phyloP scores from a whole-genome alignment of 2,113 vertebrate species.

The Machaerirhynchus nigripectus region DNA sequence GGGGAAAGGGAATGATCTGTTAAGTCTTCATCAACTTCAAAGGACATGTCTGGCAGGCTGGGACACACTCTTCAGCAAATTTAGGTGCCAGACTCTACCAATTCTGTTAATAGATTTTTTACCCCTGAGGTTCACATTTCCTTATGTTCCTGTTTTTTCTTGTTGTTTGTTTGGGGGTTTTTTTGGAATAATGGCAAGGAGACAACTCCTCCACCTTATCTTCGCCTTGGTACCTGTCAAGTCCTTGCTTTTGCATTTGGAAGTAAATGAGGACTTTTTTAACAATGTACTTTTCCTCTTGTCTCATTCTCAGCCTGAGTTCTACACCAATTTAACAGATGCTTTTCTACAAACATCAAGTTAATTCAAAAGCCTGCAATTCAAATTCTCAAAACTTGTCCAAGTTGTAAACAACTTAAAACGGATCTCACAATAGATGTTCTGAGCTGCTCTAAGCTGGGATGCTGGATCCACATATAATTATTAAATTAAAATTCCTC shows the following conservation, averaged over 20 bases:
- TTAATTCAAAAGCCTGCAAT: background rate
- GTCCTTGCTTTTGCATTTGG: background rate
- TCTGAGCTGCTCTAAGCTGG: background rate
- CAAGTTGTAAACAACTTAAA: background rate
- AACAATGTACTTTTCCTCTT: background rate
- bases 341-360: background rate
- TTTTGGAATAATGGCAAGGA: background rate
- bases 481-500: background rate
- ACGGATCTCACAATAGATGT: background rate
- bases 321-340: background rate
- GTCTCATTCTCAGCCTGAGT: background rate
- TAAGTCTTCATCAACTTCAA: background rate
- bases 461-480: background rate
- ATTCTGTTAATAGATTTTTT: background rate
- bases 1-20: background rate
- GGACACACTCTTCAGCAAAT: background rate
- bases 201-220: background rate
- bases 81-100: background rate
- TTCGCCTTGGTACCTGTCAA: background rate
- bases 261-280: background rate
- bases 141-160: background rate
- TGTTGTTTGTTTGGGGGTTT: background rate
- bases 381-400: background rate
- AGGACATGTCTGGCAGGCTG: background rate
- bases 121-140: background rate